A percentile compares a stretch with the other conserved stretches of the same genome.
These are phyloP conservation scores for Carlito syrichta DNA, from an alignment of 2,113 vertebrate species.

Conservation along the genomic window DNA sequence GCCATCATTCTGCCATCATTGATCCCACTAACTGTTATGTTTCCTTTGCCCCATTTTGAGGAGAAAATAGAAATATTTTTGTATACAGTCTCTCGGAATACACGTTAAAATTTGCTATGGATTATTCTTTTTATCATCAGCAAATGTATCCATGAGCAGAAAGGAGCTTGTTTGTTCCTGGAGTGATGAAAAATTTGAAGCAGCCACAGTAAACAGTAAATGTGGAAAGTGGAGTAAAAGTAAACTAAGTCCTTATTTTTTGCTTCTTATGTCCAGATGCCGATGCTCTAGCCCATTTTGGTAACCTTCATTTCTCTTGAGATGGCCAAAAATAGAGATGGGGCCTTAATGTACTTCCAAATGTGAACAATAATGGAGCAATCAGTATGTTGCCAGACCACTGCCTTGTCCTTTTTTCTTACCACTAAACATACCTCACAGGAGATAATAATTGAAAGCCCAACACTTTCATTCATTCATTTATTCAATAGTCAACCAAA, in stretches of 20 bases:
- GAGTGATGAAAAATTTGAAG: neutral
- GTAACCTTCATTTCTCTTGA: neutral
- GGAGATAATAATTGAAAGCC: neutral
- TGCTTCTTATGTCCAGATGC: neutral
- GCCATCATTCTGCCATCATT: slow-evolving; percentile 33
- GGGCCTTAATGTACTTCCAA: neutral
- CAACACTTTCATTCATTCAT: neutral
- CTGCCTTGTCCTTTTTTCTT: neutral
- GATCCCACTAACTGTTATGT: slow-evolving; percentile 11
- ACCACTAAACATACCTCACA: neutral
- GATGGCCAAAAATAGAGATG: neutral
- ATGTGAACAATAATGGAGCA: neutral
- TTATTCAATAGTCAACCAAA: neutral
- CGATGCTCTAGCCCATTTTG: neutral
- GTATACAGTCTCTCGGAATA: neutral
- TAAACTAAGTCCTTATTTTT: neutral
- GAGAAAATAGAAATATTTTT: slow-evolving; percentile 3
- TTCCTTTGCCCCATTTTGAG: neutral
- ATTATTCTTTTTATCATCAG: neutral
- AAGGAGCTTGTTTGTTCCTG: neutral
- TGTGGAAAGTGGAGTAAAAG: neutral
- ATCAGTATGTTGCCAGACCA: no score
- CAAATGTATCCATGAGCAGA: neutral
- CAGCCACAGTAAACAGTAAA: neutral
- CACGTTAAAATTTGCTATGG: neutral